Evolutionary conservation across 2,797 vertebrate species (phyloP).

Genomic region (Falco biarmicus): DNA sequence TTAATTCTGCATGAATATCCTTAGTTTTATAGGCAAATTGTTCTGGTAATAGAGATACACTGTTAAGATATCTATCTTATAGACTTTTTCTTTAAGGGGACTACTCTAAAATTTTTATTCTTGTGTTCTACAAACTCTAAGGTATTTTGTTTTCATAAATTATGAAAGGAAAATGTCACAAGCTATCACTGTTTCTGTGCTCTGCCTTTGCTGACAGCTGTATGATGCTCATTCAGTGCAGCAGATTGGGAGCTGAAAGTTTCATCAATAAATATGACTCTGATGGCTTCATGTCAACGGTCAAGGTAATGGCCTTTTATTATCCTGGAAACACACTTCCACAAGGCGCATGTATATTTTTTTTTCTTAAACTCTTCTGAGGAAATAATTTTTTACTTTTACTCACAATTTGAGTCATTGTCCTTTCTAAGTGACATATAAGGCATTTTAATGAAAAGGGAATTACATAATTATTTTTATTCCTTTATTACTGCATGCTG

Average conservation of each 20-base stretch:
- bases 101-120: slow-evolving; percentile 48
- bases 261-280: slow-evolving; percentile 99
- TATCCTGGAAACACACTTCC: slow-evolving; percentile 82
- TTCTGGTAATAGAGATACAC: neutral
- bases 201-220: slow-evolving; percentile 97
- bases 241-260: slow-evolving; percentile 99
- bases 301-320: slow-evolving; percentile 99
- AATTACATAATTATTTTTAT: neutral
- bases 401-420: neutral
- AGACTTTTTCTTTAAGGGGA: neutral
- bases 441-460: neutral
- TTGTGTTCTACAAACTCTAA: slow-evolving; percentile 64
- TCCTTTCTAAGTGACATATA: neutral
- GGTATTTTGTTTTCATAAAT: slow-evolving; percentile 95
- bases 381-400: slow-evolving; percentile 34
- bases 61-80: neutral
- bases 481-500: neutral
- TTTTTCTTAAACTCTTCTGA: slow-evolving; percentile 46
- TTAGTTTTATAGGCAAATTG: slow-evolving; percentile 31
- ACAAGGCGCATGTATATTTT: neutral
- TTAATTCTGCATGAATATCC: neutral
- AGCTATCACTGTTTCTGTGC: slow-evolving; percentile 89
- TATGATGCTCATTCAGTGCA: slow-evolving; percentile 98
- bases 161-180: slow-evolving; percentile 97
- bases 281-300: slow-evolving; percentile 97